These are phyloP conservation scores for Choristoneura rosaceana DNA, from an alignment of 2,888 invertebrate genomes.

Conservation along the genomic window DNA sequence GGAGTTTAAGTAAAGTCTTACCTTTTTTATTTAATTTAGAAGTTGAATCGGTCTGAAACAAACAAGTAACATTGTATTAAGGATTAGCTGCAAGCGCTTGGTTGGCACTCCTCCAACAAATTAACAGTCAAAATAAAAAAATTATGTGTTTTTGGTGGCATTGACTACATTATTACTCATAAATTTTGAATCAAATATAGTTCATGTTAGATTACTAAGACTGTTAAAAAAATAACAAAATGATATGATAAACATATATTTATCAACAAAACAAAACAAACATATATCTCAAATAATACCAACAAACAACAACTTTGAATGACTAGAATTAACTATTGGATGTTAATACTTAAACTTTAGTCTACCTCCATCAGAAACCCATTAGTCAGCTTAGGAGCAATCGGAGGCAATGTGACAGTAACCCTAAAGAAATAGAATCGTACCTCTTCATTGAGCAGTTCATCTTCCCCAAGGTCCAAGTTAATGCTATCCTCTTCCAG, in stretches of 20 bases:
- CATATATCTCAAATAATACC: slow-evolving; percentile 46
- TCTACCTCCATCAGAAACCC: slow-evolving; percentile 77
- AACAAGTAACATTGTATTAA: slow-evolving; percentile 49
- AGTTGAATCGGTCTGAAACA: slow-evolving; percentile 85
- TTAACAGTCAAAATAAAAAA: slow-evolving; percentile 46
- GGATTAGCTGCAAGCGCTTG: slow-evolving; percentile 26
- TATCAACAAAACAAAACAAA: slow-evolving; percentile 35
- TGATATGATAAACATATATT: slow-evolving; percentile 48
- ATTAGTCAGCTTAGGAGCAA: slow-evolving; percentile 62
- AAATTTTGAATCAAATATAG: not conserved
- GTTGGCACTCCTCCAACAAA: slow-evolving; percentile 52
- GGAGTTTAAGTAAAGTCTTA: slow-evolving; percentile 63
- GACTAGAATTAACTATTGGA: slow-evolving; percentile 32
- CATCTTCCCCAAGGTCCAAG: slow-evolving; percentile 92
- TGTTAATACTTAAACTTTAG: slow-evolving; percentile 47
- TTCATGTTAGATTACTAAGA: slow-evolving; percentile 55
- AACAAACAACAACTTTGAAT: slow-evolving; percentile 45
- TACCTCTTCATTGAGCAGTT: slow-evolving; percentile 92
- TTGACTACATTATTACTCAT: slow-evolving; percentile 10
- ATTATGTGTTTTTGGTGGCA: slow-evolving; percentile 20
- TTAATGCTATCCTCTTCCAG: slow-evolving; percentile 92
- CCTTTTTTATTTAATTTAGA: slow-evolving; percentile 81
- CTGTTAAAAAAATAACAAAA: slow-evolving; percentile 61
- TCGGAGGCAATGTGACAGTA: slow-evolving; percentile 67
- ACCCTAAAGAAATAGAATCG: slow-evolving; percentile 81